Conservation (phyloP, 2,113 vertebrate species). For the Taxidea taxus region DNA sequence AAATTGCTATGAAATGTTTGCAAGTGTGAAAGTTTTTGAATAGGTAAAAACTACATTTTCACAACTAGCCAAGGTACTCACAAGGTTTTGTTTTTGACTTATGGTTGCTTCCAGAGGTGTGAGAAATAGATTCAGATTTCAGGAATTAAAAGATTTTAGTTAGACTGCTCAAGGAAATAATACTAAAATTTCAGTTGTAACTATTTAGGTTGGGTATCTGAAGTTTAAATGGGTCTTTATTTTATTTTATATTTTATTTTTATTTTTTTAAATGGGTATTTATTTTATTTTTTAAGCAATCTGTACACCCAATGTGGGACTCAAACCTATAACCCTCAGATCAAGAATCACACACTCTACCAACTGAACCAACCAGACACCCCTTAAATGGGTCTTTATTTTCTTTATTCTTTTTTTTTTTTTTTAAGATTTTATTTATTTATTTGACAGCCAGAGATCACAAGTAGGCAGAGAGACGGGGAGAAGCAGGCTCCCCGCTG, state of each 20-base stretch:
- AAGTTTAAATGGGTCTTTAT: neutral
- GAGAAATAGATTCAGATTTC: neutral
- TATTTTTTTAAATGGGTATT: neutral
- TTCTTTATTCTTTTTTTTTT: neutral
- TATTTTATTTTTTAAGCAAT: neutral
- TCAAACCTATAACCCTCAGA: neutral
- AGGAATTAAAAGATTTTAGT: conserved; percentile 7
- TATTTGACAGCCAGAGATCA: too few species aligned
- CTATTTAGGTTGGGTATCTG: neutral
- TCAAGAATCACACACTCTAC: neutral
- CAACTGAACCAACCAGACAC: neutral
- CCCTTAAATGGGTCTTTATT: neutral
- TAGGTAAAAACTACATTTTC: neutral
- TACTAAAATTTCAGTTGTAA: neutral
- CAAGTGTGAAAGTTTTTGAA: neutral
- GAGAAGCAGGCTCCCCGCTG: too few species aligned
- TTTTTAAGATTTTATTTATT: too few species aligned
- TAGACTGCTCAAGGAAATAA: neutral
- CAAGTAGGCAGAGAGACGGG: too few species aligned
- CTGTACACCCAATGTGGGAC: neutral
- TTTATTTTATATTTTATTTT: neutral
- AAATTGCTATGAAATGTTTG: neutral
- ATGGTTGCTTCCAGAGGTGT: neutral
- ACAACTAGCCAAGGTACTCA: neutral
- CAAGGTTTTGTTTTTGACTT: neutral